Conservation (phyloP, 2,888 invertebrate species). For the Charanyca ferruginea region DNA sequence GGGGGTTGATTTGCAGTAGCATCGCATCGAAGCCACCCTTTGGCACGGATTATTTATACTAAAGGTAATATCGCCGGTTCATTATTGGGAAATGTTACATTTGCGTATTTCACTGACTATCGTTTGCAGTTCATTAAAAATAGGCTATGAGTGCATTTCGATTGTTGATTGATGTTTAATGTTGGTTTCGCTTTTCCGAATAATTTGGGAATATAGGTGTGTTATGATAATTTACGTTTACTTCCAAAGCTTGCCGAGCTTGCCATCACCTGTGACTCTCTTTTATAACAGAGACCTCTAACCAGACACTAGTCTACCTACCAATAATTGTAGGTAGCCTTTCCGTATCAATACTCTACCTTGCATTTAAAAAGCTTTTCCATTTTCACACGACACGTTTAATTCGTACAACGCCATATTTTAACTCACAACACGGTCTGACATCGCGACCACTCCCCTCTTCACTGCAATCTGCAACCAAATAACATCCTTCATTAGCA, state of each 20-base stretch:
- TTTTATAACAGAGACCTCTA: background rate
- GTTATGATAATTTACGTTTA: background rate
- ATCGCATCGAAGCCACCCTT: slow-evolving; percentile 89
- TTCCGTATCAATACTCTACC: slow-evolving; percentile 13
- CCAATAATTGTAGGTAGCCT: slow-evolving; percentile 25
- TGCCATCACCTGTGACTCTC: background rate
- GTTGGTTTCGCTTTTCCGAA: slow-evolving; percentile 29
- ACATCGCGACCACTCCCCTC: slow-evolving; percentile 60
- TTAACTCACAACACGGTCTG: slow-evolving; percentile 49
- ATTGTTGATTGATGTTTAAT: slow-evolving; percentile 51
- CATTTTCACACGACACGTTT: slow-evolving; percentile 47
- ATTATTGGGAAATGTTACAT: slow-evolving; percentile 90
- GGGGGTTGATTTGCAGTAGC: slow-evolving; percentile 89
- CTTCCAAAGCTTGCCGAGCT: background rate
- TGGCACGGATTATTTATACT: slow-evolving; percentile 90
- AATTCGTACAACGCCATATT: slow-evolving; percentile 56
- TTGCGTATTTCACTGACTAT: slow-evolving; percentile 86
- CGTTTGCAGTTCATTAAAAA: slow-evolving; percentile 89
- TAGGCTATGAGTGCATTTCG: slow-evolving; percentile 68
- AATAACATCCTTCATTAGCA: slow-evolving; percentile 63
- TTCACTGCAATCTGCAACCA: slow-evolving; percentile 64
- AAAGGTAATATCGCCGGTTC: slow-evolving; percentile 90
- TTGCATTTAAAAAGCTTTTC: slow-evolving; percentile 37
- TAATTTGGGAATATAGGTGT: slow-evolving; percentile 2
- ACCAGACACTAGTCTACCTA: background rate